Base-by-base conservation (phyloP, 2,113 vertebrate genomes). In the Cathartes aura region DNA sequence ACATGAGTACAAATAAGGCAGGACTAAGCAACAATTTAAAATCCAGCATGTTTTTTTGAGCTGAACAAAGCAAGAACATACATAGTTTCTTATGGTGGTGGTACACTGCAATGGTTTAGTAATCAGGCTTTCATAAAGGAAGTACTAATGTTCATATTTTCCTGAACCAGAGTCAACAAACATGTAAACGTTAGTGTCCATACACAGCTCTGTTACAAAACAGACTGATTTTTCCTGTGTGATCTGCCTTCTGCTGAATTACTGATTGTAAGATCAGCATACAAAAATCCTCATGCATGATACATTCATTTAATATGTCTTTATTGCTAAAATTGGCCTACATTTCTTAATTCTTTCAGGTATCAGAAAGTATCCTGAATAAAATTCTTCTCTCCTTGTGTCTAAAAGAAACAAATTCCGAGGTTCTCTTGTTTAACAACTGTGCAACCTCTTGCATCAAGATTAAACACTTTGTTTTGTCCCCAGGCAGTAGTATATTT, bases 401-500 rank as follows among this genome's bases (percentile, higher is more conserved):
- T 75, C 94, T 96, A 59, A 90, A 94, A 92, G 92, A 96, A 96
- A 93, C 38, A 86, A 74, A 89, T 94, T 96, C 81, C 71, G 63
- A 82, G 66, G 60, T 88, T 96, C 96, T 97, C 83, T 93, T 98
- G 91, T 96, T 97, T 97, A 98, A 98, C 97, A 98, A 96, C 94
- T 97, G 92, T 96, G 97, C 92, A 97, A 96, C 88, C 96, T 97
- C 97, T 97, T 96, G 91, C 97, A 97, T 98, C 82, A 93, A 97
- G 96, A 98, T 98, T 98, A 98, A 98, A 96, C 97, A 97, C 92
- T 97, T 96, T 98, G 96, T 97, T 98, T 96, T 97, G 89, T 98
- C 98, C 97, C 95, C 47, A 97, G 97, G 87, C 94, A 96, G 89
- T 95, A 97, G 82, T 96, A 90, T 97, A 97, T 97, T 98, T 98